Percentiles rank a stretch among this genome's conserved stretches.
These are phyloP conservation scores for Dryocosmus kuriphilus DNA, from an alignment of 2,888 invertebrate genomes.

Conservation along the genomic window DNA sequence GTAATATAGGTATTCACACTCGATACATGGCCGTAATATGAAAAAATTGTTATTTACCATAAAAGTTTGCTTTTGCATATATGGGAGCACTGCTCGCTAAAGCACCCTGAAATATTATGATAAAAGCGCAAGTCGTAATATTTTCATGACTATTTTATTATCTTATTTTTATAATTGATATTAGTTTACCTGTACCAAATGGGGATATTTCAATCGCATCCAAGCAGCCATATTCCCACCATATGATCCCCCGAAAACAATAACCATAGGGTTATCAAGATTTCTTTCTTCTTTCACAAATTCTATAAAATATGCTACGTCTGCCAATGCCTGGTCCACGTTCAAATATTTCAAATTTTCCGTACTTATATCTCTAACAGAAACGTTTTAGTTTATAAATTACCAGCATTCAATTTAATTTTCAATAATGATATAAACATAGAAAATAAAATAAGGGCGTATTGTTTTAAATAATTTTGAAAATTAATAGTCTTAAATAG, in stretches of 20 bases:
- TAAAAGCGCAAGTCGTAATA: no score
- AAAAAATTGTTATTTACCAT: no score
- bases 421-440: no score
- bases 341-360: slow-evolving; percentile 82
- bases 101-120: slow-evolving; percentile 75
- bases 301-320: slow-evolving; percentile 83
- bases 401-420: no score
- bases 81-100: slow-evolving; percentile 82
- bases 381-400: no score
- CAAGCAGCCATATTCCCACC: slow-evolving; percentile 82
- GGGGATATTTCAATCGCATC: slow-evolving; percentile 81
- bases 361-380: slow-evolving; percentile 80
- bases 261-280: slow-evolving; percentile 76
- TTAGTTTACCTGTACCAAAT: slow-evolving; percentile 77
- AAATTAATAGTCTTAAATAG: no score
- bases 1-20: no score
- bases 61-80: slow-evolving; percentile 80
- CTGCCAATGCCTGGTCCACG: slow-evolving; percentile 84
- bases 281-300: slow-evolving; percentile 71
- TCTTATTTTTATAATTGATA: background rate
- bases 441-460: no score
- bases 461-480: no score
- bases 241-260: slow-evolving; percentile 82
- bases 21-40: no score
- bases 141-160: no score